Evolutionary conservation across 1,140 invertebrate species (phyloP).

Genomic region (Drosophila bifasciata): DNA sequence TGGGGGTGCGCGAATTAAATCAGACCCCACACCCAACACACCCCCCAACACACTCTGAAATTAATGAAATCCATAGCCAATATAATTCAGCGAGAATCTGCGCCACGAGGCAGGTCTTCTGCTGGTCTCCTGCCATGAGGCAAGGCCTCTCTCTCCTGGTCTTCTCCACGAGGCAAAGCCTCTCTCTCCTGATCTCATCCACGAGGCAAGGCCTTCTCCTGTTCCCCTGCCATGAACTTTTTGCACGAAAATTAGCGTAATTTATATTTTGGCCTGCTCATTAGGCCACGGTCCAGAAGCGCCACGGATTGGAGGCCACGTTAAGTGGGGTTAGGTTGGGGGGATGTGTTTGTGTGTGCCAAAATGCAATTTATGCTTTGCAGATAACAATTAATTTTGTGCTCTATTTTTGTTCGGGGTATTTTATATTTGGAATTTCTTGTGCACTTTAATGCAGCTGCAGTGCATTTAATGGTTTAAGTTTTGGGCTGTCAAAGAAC

Average conservation of each 20-base stretch:
- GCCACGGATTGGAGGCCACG: too few relatives aligned
- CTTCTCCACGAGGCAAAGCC: too few relatives aligned
- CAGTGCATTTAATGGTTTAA: constrained; percentile 72
- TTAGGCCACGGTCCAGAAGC: constrained; percentile 34
- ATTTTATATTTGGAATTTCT: constrained; percentile 15
- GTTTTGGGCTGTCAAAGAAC: constrained; percentile 47
- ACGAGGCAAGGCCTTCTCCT: too few relatives aligned
- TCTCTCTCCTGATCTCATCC: too few relatives aligned
- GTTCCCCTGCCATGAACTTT: constrained; percentile 41
- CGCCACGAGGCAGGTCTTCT: background rate
- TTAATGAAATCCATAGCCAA: constrained; percentile 73
- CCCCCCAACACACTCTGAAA: constrained; percentile 22
- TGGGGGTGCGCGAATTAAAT: constrained; percentile 43
- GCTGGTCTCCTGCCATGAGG: too few relatives aligned
- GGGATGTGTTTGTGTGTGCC: constrained; percentile 25
- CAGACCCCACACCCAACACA: constrained; percentile 38
- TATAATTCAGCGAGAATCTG: constrained; percentile 39
- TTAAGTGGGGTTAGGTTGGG: background rate
- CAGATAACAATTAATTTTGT: constrained; percentile 68
- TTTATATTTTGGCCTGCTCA: constrained; percentile 71
- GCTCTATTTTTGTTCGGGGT: constrained; percentile 8
- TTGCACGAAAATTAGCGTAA: constrained; percentile 69
- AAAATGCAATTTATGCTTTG: constrained; percentile 72
- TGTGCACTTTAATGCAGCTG: constrained; percentile 28
- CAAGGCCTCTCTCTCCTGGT: too few relatives aligned